Base-by-base conservation (phyloP, 2,113 vertebrate genomes). In the mouse (Mus musculus) region DNA sequence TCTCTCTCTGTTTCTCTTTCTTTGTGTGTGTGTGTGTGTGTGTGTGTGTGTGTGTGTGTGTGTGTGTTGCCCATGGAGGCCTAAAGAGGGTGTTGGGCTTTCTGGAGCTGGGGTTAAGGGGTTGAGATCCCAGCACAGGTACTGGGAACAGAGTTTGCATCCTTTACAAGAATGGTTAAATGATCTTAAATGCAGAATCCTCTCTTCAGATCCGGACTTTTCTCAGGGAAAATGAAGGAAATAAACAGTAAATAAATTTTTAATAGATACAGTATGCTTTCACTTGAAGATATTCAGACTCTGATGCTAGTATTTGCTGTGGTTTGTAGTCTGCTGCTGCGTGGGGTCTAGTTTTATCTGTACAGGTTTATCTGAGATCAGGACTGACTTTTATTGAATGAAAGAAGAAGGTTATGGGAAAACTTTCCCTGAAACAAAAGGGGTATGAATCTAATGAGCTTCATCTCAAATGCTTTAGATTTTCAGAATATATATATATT, bases 201-300 rank as follows among this genome's bases (percentile, higher is more conserved):
- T 65, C 9, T 65, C 26, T 30, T 65, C 5, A 46, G 7, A 30
- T 30, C 61, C 8, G 30, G 39, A 46, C 19, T 46, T 63, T 46
- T 65, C 39, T 85, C 30, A 85, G 33, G 9, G 20, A 8, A 67
- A 87, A 87, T 36, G 30, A 65, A 46, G 14, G 67, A 86, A 91
- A n/a, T 84, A 88, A 42, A 86, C 59, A 52, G 46, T 52, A 46
- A 85, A 42, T 39, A 6, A n/a, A 17, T 24, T 52, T 84, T 20
- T 81, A 17, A 24, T 81, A 78, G 42, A 0, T 54, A 73, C 36
- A 86, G 24, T 91, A 26, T 80, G 4, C 75, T 89, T 93, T 33
- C 85, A 75, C 24, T 88, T 96, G 59, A 72, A 88, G 72, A 61
- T 89, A 8, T 77, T 85, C n/a, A 24, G 73, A 59, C 7, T 93